Conservation (phyloP, 2,113 vertebrate genomes). For the Paradoxurus hermaphroditus region DNA sequence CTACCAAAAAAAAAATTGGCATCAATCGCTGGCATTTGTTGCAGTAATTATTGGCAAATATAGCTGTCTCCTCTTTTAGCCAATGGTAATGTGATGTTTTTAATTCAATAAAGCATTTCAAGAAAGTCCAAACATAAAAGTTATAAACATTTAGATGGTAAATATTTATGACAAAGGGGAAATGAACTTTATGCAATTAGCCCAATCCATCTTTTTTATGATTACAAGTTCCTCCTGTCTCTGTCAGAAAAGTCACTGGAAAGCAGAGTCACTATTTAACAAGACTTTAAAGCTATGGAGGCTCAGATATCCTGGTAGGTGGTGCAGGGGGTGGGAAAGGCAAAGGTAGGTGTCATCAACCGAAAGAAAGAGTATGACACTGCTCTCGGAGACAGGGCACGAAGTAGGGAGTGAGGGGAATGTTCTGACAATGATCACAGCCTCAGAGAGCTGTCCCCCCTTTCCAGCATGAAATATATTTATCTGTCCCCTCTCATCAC, state of each 20-base stretch:
- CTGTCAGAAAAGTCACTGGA: slow-evolving; percentile 45
- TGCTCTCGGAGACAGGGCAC: not conserved
- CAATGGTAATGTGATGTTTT: slow-evolving; percentile 86
- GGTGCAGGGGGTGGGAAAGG: not conserved
- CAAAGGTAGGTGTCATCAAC: not conserved
- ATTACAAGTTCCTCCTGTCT: slow-evolving; percentile 72
- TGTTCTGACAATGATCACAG: rapidly evolving
- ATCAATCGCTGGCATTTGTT: slow-evolving; percentile 78
- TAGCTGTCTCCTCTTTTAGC: slow-evolving; percentile 84
- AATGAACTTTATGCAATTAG: slow-evolving; percentile 79
- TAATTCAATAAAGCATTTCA: slow-evolving; percentile 83
- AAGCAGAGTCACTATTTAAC: not conserved
- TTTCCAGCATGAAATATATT: not conserved
- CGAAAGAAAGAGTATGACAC: not conserved
- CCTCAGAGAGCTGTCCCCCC: not conserved
- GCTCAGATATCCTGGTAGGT: slow-evolving; percentile 24
- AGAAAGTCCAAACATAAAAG: slow-evolving; percentile 83
- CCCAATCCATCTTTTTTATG: slow-evolving; percentile 75
- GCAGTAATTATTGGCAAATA: slow-evolving; percentile 83
- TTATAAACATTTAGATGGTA: slow-evolving; percentile 81
- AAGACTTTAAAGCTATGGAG: slow-evolving; percentile 17
- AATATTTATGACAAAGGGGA: slow-evolving; percentile 84
- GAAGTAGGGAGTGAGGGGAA: not conserved
- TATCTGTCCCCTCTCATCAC: rapidly evolving
- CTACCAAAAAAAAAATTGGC: slow-evolving; percentile 80